These are phyloP conservation scores for Gymnorhina tibicen DNA, from an alignment of 2,113 vertebrate genomes.

Conservation along the genomic window DNA sequence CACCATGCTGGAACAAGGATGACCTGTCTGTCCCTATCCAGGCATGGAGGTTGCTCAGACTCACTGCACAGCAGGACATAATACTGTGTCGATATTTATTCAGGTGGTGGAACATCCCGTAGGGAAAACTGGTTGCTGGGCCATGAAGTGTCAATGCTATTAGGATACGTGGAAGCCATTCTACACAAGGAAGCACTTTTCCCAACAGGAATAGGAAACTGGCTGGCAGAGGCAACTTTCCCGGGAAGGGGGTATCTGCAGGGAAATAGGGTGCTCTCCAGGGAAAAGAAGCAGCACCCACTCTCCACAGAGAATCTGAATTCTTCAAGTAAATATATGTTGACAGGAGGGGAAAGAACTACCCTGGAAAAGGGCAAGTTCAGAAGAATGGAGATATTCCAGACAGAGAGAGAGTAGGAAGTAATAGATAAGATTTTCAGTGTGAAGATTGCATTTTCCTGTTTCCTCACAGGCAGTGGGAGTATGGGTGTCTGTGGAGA, in stretches of 20 bases:
- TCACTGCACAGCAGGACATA: background rate
- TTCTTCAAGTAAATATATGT: background rate
- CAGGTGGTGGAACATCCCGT: background rate
- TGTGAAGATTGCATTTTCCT: background rate
- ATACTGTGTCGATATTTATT: background rate
- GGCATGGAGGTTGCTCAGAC: background rate
- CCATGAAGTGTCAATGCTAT: background rate
- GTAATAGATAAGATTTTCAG: background rate
- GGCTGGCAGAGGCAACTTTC: background rate
- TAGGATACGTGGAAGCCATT: background rate
- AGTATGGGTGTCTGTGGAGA: constrained; percentile 13
- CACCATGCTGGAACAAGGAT: background rate
- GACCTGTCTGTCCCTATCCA: background rate
- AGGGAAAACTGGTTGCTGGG: background rate
- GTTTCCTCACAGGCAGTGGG: constrained; percentile 14
- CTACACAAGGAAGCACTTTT: background rate
- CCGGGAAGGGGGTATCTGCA: background rate
- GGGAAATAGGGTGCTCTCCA: background rate
- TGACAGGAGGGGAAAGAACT: background rate
- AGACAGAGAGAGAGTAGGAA: background rate
- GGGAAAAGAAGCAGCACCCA: background rate
- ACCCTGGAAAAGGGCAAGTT: background rate
- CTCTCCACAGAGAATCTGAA: background rate
- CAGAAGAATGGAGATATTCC: background rate
- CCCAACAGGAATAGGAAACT: background rate